Evolutionary conservation across 2,888 invertebrate species (phyloP).

Genomic region (Pristionchus maxplancki): DNA sequence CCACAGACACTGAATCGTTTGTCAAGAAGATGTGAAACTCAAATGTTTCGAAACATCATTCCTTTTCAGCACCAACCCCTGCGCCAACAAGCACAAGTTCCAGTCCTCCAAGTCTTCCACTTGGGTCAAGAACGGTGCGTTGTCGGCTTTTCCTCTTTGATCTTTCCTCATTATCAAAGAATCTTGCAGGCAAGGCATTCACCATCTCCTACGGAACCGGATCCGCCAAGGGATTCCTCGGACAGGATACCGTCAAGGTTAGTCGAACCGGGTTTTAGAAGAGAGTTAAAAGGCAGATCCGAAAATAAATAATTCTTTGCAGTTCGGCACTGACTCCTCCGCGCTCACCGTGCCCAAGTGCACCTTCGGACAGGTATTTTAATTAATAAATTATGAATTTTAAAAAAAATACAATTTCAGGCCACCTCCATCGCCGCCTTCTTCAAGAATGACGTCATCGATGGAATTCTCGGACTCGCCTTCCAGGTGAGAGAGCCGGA

Average conservation of each 20-base stretch:
- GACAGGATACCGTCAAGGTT: slow-evolving; percentile 89
- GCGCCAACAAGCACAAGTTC: slow-evolving; percentile 85
- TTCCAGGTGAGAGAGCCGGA: slow-evolving; percentile 53
- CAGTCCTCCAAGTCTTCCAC: slow-evolving; percentile 88
- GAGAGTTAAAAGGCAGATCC: neutral
- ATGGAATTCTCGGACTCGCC: slow-evolving; percentile 71
- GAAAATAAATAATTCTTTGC: neutral
- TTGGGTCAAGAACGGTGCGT: slow-evolving; percentile 90
- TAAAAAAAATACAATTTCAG: neutral
- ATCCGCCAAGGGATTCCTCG: slow-evolving; percentile 90
- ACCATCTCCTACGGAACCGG: slow-evolving; percentile 95
- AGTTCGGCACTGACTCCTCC: slow-evolving; percentile 61
- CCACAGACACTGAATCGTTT: too few relatives aligned
- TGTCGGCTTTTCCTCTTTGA: slow-evolving; percentile 92
- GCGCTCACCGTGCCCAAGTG: slow-evolving; percentile 63
- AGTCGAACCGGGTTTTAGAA: slow-evolving; percentile 77
- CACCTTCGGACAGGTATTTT: slow-evolving; percentile 70
- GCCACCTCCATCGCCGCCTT: slow-evolving; percentile 56
- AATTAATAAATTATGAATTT: neutral
- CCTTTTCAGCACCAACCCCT: slow-evolving; percentile 52
- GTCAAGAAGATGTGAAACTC: too few relatives aligned
- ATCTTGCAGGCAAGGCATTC: slow-evolving; percentile 89
- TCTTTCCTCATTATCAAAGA: too few relatives aligned
- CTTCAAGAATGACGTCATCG: slow-evolving; percentile 66
- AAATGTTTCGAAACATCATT: too few relatives aligned